These are phyloP conservation scores for Staurois parvus DNA, from an alignment of 2,797 vertebrate genomes.

Conservation along the genomic window DNA sequence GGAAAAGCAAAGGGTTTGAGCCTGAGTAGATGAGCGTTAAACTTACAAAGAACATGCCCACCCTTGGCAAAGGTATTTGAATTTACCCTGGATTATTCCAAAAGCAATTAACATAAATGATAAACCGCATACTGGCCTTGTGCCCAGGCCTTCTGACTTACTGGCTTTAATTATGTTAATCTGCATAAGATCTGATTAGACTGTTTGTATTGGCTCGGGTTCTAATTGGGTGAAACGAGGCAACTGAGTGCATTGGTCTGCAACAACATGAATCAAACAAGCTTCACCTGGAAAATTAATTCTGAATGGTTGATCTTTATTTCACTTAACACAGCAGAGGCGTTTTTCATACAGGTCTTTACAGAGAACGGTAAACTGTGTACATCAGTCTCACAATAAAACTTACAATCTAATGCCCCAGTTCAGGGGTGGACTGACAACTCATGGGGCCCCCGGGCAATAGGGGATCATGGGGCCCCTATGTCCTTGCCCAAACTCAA, in stretches of 20 bases:
- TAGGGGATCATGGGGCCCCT: too few species aligned
- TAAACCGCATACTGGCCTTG: background rate
- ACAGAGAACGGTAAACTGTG: background rate
- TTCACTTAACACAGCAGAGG: background rate
- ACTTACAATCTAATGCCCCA: too few species aligned
- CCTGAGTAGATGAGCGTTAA: too few species aligned
- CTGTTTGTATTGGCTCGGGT: constrained; percentile 1
- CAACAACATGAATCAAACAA: background rate
- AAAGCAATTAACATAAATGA: background rate
- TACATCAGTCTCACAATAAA: too few species aligned
- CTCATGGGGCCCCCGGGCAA: too few species aligned
- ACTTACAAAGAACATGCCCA: too few species aligned
- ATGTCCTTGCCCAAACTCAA: too few species aligned
- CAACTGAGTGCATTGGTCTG: background rate
- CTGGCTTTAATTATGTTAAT: background rate
- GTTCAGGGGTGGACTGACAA: too few species aligned
- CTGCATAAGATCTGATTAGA: background rate
- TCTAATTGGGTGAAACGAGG: constrained; percentile 17
- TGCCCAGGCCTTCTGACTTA: background rate
- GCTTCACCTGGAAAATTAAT: background rate
- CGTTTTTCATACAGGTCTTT: background rate
- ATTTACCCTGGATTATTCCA: background rate
- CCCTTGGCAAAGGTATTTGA: background rate
- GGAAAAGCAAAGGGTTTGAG: too few species aligned
- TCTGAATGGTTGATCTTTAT: background rate